Conservation (phyloP, 30 jellyfish, hydroid and myxozoan genomes). For the Pseudorhiza aurosa region DNA sequence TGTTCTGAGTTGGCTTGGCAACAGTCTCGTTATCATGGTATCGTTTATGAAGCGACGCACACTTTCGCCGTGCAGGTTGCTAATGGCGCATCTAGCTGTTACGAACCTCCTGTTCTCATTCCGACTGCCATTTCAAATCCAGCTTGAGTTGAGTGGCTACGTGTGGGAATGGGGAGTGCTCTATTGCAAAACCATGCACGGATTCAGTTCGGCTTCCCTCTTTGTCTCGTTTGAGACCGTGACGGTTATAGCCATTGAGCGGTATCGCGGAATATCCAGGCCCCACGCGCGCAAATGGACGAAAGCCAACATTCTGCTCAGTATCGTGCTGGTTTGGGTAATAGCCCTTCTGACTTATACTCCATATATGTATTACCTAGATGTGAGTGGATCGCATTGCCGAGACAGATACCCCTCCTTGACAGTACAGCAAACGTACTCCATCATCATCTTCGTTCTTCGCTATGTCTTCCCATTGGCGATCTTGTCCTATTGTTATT, state of each 20-base stretch:
- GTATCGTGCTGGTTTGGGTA: conserved; percentile 62
- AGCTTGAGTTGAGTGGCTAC: conserved; percentile 56
- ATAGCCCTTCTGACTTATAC: conserved; percentile 56
- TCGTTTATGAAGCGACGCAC: conserved; percentile 51
- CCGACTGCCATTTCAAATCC: conserved; percentile 75
- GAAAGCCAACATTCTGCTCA: conserved; percentile 6
- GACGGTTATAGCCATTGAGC: conserved; percentile 79
- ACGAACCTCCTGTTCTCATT: conserved; percentile 59
- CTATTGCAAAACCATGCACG: conserved; percentile 72
- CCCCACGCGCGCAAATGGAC: conserved; percentile 60
- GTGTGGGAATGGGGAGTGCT: conserved; percentile 73
- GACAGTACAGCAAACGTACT: conserved; percentile 50
- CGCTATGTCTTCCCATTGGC: conserved; percentile 66
- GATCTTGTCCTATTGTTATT: conserved; percentile 61
- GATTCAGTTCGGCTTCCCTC: conserved; percentile 68
- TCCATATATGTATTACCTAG: conserved; percentile 64
- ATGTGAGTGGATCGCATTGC: conserved; percentile 33
- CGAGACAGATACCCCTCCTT: conserved; percentile 50
- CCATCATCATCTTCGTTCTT: conserved; percentile 49
- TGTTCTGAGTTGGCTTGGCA: conserved; percentile 67
- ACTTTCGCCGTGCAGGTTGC: conserved; percentile 67
- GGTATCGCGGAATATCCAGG: conserved; percentile 75
- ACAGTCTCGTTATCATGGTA: conserved; percentile 65
- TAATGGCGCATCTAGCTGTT: conserved; percentile 82
- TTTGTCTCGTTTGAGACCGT: conserved; percentile 69